Evolutionary conservation across 1,140 invertebrate species (phyloP), one percentile per base, ranked within the genome.

Genomic region (Polypedilum pembai): DNA sequence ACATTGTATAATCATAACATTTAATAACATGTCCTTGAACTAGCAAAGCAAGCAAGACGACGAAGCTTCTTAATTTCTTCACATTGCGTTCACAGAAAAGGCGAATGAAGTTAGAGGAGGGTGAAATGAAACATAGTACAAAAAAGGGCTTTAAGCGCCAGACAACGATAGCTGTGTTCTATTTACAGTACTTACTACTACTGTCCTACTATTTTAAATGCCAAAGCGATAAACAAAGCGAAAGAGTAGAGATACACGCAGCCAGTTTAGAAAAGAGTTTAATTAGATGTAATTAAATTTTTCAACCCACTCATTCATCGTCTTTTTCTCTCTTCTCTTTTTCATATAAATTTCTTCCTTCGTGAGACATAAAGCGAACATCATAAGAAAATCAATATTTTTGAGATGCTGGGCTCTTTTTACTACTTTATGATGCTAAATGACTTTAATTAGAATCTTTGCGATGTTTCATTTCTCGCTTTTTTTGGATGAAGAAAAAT

Each of bases 281-380:
- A 69, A 69, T 69, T 69, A 69, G 65, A 1, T 69, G 65, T 69
- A 69, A 69, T 69, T 69, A 69, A 69, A 69, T 69, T 69, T 21
- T 18, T 69, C 20, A 18, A 18, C 65, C 20, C 65, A n/a, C 8
- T 69, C 65, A 69, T 21, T 56, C 45, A n/a, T 56, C 45, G 45
- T 56, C 10, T 33, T 33, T n/a, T 1, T 45, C 8, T 45, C 41
- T 45, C 41, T 45, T 12, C 41, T 56, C 45, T 56, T 15, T 56
- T 56, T 56, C n/a, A 8, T 56, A 56, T 56, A 15, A 56, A 56
- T 56, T 56, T 12, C 12, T n/a, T 12, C 12, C 45, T 56, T 56
- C 45, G 12, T 56, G 4, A n/a, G 45, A 56, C n/a, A 56, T 12
- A 56, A 56, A n/a, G 45, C 45, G 12, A 56, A 15, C 1, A 33